Base-by-base conservation (phyloP, 2,888 invertebrate genomes). In the Papilio protenor region DNA sequence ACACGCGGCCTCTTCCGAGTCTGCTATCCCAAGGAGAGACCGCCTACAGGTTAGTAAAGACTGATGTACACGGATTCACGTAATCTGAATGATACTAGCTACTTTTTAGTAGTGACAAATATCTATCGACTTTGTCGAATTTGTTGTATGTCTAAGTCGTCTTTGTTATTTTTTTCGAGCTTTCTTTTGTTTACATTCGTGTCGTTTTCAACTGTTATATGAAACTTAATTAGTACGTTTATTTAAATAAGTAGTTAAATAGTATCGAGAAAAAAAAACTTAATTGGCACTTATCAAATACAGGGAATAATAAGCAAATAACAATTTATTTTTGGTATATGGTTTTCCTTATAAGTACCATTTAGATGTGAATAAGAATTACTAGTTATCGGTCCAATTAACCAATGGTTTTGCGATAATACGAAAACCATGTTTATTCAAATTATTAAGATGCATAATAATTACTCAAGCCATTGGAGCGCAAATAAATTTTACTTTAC, bases 1-100 rank as follows among this genome's bases (percentile, higher is more conserved):
- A 98, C 98, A 90, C 97, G 98, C 90, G 99, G 99, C 82, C 96
- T 99, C 77, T 99, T 99, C 95, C 96, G 99, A 91, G 97, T 98
- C 91, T 99, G 99, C 91, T 99, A 98, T 93, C 98, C 98, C 59
- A 98, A 98, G 91, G 98, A 98, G 86, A 95, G 98, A 81, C 98
- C 98, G 80, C 97, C 97, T 72, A 96, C 96, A 89, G 97, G 98
- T 98, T 94, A 95, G 91, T 81, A 18, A 3, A 40, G 11, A 10
- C 11, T 66, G 18, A n/a, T 40, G 1, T 64, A 33, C 33, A 33
- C 33, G 40, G 66, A 18, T 61, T 16, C 57, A 59, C 23, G 23
- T 3, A 59, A 2, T 18, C 11, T 21, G 18, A 23, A 59, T 59
- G 1, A 2, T 16, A 23, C 21, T 4, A 21, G 57, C 57, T 23